These are phyloP conservation scores for Perca flavescens DNA, from an alignment of 2,113 vertebrate genomes.

Conservation along the genomic window DNA sequence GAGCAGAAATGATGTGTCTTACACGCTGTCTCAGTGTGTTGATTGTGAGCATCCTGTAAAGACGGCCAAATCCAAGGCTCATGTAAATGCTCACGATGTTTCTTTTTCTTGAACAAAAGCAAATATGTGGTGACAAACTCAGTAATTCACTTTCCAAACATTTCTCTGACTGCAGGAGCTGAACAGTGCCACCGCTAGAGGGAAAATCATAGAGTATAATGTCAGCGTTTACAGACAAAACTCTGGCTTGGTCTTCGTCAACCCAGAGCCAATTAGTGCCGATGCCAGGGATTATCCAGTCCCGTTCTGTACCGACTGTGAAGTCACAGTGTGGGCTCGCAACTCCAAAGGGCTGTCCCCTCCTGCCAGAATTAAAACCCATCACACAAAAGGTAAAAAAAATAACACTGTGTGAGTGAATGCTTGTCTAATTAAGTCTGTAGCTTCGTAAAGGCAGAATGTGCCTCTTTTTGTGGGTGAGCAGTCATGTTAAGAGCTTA, in stretches of 20 bases:
- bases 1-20: conserved; percentile 76
- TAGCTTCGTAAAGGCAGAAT: neutral
- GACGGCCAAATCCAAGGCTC: neutral
- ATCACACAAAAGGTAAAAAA: conserved; percentile 62
- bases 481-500: neutral
- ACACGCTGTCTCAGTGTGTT: conserved; percentile 14
- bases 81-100: neutral
- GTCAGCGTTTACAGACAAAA: conserved; percentile 47
- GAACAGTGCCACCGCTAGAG: conserved; percentile 67
- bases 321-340: conserved; percentile 70
- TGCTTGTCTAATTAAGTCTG: neutral
- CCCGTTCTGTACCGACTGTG: conserved; percentile 61
- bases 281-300: neutral
- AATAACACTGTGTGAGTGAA: neutral
- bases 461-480: neutral
- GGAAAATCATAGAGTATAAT: conserved; percentile 72
- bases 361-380: conserved; percentile 60
- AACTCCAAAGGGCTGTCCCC: conserved; percentile 83
- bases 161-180: conserved; percentile 65
- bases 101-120: neutral
- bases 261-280: neutral
- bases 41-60: neutral
- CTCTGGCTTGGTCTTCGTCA: neutral
- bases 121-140: neutral
- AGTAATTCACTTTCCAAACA: neutral